A percentile compares a stretch with the other conserved stretches of the same genome.
phyloP scores from a whole-genome alignment of 2,888 invertebrate genomes.

The Cerastis rubricosa region DNA sequence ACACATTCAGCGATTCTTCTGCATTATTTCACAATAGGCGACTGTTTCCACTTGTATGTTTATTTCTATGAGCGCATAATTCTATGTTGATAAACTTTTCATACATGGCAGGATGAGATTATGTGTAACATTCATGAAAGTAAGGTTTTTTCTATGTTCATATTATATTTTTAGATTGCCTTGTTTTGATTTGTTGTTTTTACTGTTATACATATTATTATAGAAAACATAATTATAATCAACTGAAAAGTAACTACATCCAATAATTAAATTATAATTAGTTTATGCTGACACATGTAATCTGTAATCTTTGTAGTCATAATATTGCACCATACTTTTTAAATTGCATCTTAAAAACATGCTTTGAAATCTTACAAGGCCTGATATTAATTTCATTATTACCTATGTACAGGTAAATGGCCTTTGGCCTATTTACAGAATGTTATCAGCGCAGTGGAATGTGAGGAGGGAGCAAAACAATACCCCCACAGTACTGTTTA shows the following conservation, averaged over 20 bases:
- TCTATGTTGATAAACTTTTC: constrained; percentile 34
- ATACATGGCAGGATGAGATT: constrained; percentile 8
- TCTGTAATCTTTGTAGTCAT: neutral
- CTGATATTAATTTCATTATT: neutral
- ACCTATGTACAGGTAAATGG: neutral
- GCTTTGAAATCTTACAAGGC: neutral
- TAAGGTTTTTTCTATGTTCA: neutral
- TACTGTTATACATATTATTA: neutral
- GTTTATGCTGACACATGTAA: constrained; percentile 9
- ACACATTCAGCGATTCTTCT: constrained; percentile 53
- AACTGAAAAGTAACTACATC: neutral
- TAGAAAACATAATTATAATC: neutral
- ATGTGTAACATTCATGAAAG: neutral
- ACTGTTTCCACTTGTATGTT: constrained; percentile 14
- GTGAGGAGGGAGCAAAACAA: neutral
- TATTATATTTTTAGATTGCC: neutral
- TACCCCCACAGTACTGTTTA: neutral
- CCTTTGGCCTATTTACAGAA: neutral
- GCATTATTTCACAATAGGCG: constrained; percentile 44
- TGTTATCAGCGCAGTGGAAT: neutral
- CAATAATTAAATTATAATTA: constrained; percentile 30
- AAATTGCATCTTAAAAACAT: neutral
- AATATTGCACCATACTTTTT: constrained; percentile 40
- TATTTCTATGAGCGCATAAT: neutral
- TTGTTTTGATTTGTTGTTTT: constrained; percentile 12